phyloP scores from a whole-genome alignment of 2,113 vertebrate genomes.

The Hymenochirus boettgeri region DNA sequence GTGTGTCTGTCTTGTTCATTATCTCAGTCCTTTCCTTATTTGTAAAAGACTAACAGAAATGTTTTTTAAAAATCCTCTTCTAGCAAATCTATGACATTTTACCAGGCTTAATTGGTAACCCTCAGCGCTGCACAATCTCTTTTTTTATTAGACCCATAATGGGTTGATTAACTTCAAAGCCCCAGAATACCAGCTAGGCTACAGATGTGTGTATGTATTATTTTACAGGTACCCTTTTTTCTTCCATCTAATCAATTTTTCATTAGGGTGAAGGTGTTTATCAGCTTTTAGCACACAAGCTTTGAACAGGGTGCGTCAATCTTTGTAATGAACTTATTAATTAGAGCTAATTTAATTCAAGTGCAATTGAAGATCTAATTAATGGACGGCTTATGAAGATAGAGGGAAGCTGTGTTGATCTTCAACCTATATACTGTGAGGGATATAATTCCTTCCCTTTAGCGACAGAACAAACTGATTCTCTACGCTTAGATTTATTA shows the following conservation, averaged over 20 bases:
- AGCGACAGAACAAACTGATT: slow-evolving; percentile 51
- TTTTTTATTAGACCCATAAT: slow-evolving; percentile 66
- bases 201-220: slow-evolving; percentile 52
- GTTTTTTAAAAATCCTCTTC: too few species aligned
- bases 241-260: slow-evolving; percentile 97
- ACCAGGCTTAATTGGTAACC: not conserved
- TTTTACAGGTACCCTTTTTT: slow-evolving; percentile 64
- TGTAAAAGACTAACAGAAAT: too few species aligned
- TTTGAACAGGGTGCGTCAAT: slow-evolving; percentile 84
- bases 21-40: not conserved
- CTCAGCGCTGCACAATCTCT: not conserved
- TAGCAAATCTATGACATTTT: too few species aligned
- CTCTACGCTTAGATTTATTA: slow-evolving; percentile 47
- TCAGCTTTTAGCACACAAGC: slow-evolving; percentile 89
- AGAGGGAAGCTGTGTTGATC: slow-evolving; percentile 62
- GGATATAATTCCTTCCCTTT: slow-evolving; percentile 52
- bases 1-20: too few species aligned
- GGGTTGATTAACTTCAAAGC: slow-evolving; percentile 67
- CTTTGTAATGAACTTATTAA: slow-evolving; percentile 90
- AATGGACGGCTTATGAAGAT: slow-evolving; percentile 73
- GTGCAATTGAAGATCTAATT: slow-evolving; percentile 88
- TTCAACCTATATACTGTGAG: slow-evolving; percentile 55
- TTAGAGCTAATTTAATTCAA: slow-evolving; percentile 98
- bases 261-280: slow-evolving; percentile 98
- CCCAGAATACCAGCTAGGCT: slow-evolving; percentile 52